Conservation (phyloP, 2,113 vertebrate species). For the Sitta europaea region DNA sequence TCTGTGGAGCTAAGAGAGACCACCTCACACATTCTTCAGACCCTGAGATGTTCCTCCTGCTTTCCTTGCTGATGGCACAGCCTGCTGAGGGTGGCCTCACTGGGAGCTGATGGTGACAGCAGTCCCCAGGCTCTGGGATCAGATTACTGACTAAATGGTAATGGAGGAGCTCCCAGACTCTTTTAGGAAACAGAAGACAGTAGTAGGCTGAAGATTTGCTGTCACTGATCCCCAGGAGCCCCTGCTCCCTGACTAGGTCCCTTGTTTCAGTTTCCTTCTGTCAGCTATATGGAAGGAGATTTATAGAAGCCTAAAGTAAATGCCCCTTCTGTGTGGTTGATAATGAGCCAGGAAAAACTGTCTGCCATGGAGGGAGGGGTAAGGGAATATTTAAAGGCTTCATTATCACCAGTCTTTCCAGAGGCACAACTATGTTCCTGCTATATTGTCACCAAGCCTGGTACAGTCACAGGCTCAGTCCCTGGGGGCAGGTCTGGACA, state of each 20-base stretch:
- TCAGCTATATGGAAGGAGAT: not conserved
- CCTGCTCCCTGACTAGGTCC: not conserved
- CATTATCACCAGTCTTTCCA: not conserved
- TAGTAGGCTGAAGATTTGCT: not conserved
- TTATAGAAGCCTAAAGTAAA: not conserved
- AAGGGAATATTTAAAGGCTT: not conserved
- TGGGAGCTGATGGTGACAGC: not conserved
- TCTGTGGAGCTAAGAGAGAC: not conserved
- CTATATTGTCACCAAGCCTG: not conserved
- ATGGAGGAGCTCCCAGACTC: not conserved
- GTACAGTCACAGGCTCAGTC: not conserved
- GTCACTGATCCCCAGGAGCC: not conserved
- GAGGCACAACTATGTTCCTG: not conserved
- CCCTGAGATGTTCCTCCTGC: not conserved
- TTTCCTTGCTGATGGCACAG: not conserved
- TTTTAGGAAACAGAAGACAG: not conserved
- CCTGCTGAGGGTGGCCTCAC: not conserved
- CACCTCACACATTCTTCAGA: not conserved
- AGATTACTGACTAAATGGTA: not conserved
- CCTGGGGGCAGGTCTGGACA: not conserved
- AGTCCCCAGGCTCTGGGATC: not conserved
- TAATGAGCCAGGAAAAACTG: not conserved
- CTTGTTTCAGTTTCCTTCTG: not conserved
- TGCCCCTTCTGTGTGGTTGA: not conserved
- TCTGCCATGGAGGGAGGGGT: not conserved